Conservation (phyloP, 2,888 invertebrate genomes). For the Plusia festucae region DNA sequence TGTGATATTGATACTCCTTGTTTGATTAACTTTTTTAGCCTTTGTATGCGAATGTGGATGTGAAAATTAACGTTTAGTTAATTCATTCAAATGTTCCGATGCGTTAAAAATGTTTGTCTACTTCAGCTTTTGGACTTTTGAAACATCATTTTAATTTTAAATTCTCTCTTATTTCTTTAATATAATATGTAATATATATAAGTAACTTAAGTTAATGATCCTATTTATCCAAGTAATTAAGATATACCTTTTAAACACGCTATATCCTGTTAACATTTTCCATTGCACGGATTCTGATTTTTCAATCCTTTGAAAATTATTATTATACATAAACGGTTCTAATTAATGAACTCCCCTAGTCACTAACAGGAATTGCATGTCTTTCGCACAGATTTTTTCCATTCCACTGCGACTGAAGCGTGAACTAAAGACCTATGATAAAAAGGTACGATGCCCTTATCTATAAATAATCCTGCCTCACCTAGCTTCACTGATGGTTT, state of each 20-base stretch:
- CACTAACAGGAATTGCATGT: conserved; percentile 19
- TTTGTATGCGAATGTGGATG: conserved; percentile 4
- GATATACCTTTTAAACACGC: background rate
- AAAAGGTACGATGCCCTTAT: conserved; percentile 77
- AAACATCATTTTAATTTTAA: background rate
- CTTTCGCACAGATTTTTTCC: conserved; percentile 58
- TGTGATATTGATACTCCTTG: background rate
- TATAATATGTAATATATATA: too few species aligned
- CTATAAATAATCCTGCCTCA: conserved; percentile 59
- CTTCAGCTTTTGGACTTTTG: background rate
- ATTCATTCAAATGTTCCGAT: conserved; percentile 2
- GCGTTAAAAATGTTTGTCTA: background rate
- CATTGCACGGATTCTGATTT: background rate
- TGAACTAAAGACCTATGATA: conserved; percentile 60
- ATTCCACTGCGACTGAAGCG: conserved; percentile 42
- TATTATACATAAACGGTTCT: background rate
- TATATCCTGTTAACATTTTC: background rate
- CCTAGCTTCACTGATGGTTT: conserved; percentile 65
- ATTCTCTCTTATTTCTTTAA: background rate
- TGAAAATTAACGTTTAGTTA: conserved; percentile 4
- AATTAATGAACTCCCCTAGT: background rate
- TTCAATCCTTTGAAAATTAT: background rate
- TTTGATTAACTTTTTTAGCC: background rate
- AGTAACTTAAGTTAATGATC: background rate
- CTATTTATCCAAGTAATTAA: background rate